These are phyloP conservation scores for Catostomus latipinnis DNA, from an alignment of 2,797 vertebrate species.

Conservation along the genomic window DNA sequence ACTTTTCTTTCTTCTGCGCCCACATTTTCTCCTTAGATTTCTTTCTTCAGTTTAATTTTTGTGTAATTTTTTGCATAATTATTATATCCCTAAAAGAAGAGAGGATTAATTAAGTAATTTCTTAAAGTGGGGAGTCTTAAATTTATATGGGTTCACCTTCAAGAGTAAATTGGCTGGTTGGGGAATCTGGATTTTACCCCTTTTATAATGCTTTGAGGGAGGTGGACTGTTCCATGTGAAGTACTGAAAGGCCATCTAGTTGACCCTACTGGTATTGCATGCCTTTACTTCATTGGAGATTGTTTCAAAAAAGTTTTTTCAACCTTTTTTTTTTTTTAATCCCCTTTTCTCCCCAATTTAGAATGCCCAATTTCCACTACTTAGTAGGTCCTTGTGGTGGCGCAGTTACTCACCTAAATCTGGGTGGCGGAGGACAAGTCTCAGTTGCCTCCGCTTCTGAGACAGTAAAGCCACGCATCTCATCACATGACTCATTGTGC, in stretches of 20 bases:
- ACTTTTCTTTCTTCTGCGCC: too few species aligned
- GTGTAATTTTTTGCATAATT: neutral
- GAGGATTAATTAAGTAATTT: neutral
- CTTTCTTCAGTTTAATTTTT: neutral
- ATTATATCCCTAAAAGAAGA: neutral
- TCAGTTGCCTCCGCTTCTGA: too few species aligned
- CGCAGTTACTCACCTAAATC: too few species aligned
- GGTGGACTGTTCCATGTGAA: constrained; percentile 1
- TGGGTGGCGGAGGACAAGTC: too few species aligned
- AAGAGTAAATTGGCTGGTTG: neutral
- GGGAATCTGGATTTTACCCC: neutral
- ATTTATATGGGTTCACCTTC: constrained; percentile 4
- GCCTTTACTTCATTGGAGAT: neutral
- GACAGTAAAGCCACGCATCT: too few species aligned
- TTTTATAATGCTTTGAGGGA: constrained; percentile 5
- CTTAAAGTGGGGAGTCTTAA: too few species aligned
- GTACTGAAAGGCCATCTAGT: constrained; percentile 63
- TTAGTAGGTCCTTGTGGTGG: too few species aligned
- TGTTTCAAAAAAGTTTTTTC: neutral
- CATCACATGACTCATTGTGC: too few species aligned
- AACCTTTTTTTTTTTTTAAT: neutral
- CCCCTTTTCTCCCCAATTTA: too few species aligned
- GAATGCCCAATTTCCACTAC: too few species aligned
- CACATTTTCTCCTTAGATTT: too few species aligned
- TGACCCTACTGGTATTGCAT: constrained; percentile 50